phyloP scores from a whole-genome alignment of 1,140 invertebrate genomes.

The Procambarus virginalis region DNA sequence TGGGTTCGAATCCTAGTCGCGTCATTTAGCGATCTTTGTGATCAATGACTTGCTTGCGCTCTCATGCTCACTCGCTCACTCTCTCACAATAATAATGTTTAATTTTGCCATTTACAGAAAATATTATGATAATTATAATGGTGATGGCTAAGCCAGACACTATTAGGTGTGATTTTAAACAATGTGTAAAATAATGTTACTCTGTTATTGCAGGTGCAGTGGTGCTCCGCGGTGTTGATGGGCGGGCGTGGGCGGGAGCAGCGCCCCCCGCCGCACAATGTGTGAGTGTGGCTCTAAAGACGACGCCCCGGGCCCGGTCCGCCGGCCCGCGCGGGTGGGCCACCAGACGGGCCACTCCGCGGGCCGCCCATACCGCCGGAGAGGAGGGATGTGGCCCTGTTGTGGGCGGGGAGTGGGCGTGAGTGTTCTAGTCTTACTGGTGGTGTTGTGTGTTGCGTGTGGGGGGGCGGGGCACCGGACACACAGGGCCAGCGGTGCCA shows the following conservation, averaged over 20 bases:
- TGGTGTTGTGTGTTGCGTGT: constrained; percentile 39
- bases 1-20: too few relatives aligned
- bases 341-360: constrained; percentile 52
- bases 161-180: neutral
- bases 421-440: constrained; percentile 63
- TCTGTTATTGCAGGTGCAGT: constrained; percentile 13
- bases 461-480: constrained; percentile 34
- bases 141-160: neutral
- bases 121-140: neutral
- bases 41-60: too few relatives aligned
- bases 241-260: constrained; percentile 61
- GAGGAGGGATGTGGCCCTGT: constrained; percentile 35
- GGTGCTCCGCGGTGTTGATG: constrained; percentile 53
- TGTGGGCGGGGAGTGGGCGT: constrained; percentile 38
- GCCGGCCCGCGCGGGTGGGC: constrained; percentile 62
- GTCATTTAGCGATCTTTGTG: too few relatives aligned
- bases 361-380: constrained; percentile 54
- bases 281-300: constrained; percentile 57
- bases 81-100: too few relatives aligned
- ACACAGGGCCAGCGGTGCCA: constrained; percentile 21
- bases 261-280: constrained; percentile 65
- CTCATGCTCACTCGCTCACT: too few relatives aligned
- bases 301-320: constrained; percentile 59
- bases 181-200: constrained; percentile 11
- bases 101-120: too few relatives aligned